Evolutionary conservation across 2,888 invertebrate species (phyloP), one percentile per base, ranked within the genome.

Genomic region (Acleris emargana): DNA sequence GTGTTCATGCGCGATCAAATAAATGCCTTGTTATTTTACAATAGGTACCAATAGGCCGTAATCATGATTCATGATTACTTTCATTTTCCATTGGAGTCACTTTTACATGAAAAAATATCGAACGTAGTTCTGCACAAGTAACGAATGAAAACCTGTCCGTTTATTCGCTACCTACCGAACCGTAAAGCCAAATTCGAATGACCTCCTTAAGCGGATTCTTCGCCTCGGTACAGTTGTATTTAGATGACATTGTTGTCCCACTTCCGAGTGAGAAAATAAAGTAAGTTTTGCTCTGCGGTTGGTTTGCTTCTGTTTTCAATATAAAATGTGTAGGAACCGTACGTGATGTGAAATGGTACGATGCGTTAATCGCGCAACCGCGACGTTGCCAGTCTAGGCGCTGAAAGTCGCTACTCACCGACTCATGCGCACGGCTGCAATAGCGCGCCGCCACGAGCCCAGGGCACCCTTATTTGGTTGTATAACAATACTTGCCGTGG

Each of bases 381-480:
- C 86, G 81, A 81, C 82, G 84, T 84, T 87, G 86, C 88, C 88
- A 88, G 89, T 86, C 87, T 83, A 82, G 81, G 83, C 88, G 84
- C 90, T 87, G 89, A 91, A 91, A 91, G 88, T 87, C 82, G 86
- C 84, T 78, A 82, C 82, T 82, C 81, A 83, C 79, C 73, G 72
- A 76, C 73, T 76, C 76, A 72, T 71, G 68, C 75, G 76, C 74
- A 70, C 74, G 73, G 73, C 70, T 75, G 79, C 82, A 77, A 73
- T 75, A 49, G 50, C 72, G 74, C 74, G 74, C 74, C 76, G 71
- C 76, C 68, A 80, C 76, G 78, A 73, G 77, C 77, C 74, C 79
- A 78, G 73, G 77, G 75, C 77, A 76, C 72, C 86, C 84, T 76
- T 87, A 85, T 84, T 83, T 80, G 83, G 82, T 71, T 61, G 69